Conservation (phyloP, 2,113 vertebrate genomes). For the Oxyura jamaicensis region DNA sequence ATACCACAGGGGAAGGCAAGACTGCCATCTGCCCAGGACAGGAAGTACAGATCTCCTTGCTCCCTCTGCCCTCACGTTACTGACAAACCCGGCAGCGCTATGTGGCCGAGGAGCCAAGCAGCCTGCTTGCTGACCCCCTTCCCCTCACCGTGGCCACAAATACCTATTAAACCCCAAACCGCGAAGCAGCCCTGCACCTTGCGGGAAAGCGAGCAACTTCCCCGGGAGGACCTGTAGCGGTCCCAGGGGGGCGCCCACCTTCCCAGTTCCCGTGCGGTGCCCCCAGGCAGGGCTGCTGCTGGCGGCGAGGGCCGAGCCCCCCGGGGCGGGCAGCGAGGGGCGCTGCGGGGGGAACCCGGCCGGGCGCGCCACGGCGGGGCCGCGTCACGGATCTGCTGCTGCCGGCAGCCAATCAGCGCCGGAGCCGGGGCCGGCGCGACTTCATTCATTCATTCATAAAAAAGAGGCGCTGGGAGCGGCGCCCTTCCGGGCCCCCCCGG, state of each 20-base stretch:
- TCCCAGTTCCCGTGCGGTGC: fast-evolving
- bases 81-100: background rate
- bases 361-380: background rate
- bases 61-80: background rate
- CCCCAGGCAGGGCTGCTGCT: fast-evolving
- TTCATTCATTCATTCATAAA: slow-evolving; percentile 81
- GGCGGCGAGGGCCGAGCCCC: background rate
- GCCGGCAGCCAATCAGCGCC: slow-evolving; percentile 71
- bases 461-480: background rate
- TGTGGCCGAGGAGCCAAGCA: background rate
- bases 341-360: too few relatives aligned
- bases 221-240: background rate
- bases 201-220: background rate
- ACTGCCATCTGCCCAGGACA: background rate
- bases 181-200: background rate
- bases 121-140: background rate
- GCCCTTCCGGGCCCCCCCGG: background rate
- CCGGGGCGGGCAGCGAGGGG: background rate
- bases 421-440: slow-evolving; percentile 55
- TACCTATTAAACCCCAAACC: background rate
- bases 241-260: background rate
- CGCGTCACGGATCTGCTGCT: slow-evolving; percentile 72
- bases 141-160: background rate
- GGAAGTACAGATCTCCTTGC: background rate
- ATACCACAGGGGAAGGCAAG: background rate